Evolutionary conservation across 1,140 invertebrate genomes (phyloP), one percentile per base, ranked within the genome.

Genomic region (Calosoma granatense): DNA sequence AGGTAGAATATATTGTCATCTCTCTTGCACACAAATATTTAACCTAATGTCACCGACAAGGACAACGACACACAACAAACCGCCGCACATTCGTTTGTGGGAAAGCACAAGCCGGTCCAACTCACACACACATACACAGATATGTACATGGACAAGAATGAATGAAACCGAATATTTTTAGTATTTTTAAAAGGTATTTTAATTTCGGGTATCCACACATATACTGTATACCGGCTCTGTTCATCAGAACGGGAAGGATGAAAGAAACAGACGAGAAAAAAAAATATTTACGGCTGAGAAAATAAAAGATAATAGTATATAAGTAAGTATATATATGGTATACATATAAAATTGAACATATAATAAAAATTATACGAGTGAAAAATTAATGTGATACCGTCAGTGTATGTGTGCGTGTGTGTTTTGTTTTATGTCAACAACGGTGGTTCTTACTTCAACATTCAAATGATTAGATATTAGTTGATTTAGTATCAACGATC

Each of bases 301-400:
- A 47, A 47, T 47, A 47, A 47, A 47, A 47, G 41, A 47, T 47
- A 47, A 47, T 47, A n/a, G n/a, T n/a, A n/a, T n/a, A n/a, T n/a
- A n/a, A n/a, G n/a, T n/a, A n/a, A n/a, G n/a, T n/a, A n/a, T n/a
- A n/a, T n/a, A n/a, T n/a, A n/a, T n/a, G n/a, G n/a, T n/a, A n/a
- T n/a, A n/a, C n/a, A n/a, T n/a, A 17, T 17, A 47, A 17, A 47
- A 47, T 9, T 9, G 41, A 17, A 47, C 41, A 17, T 47, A 47
- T 47, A 47, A 47, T 47, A 47, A 47, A 47, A 47, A 47, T 47
- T 47, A 47, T 47, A 47, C 41, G 41, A 47, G 9, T 47, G 6
- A 47, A 47, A 47, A 47, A 47, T 47, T 6, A 47, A 47, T 47
- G 41, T 47, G 41, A 4, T n/a, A n/a, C n/a, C n/a, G n/a, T n/a